Evolutionary conservation across 2,113 vertebrate species (phyloP), one percentile per base, ranked within the genome.

Genomic region (Euleptes europaea): DNA sequence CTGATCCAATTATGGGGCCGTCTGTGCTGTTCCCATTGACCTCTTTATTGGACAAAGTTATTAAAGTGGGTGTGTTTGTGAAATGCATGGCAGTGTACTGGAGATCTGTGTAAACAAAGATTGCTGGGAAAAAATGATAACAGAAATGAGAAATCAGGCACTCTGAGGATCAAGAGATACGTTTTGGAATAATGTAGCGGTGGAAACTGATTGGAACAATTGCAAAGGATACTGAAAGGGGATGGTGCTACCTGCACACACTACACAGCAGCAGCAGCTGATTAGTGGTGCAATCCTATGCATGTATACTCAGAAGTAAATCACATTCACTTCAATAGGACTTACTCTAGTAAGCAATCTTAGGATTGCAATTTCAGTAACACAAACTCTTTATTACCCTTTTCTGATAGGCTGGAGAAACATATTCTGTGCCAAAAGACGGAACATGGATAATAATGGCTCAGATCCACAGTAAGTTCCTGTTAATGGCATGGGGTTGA

Each of bases 1-100:
- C 88, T 66, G 87, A 90, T 94, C 88, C 88, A 92, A 70, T 94
- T 90, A 93, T 26, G 49, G 86, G 82, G 79, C 87, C 78, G 47
- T 67, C 82, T 84, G 75, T 57, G 23, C n/a, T 85, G 28, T 90
- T 89, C 81, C 82, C 82, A 54, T 88, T 93, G 88, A 89, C 89
- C 83, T 90, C 19, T 12, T 88, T 80, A 82, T 44, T 87, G 78
- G 54, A 91, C 82, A 89, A 92, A 91, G 65, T 72, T 83, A 71
- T 88, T 87, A 42, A 89, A 79, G 49, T 19, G 33, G 42, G 10
- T 79, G 40, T 28, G 23, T 73, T 91, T 82, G 33, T 83, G 70
- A 49, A 83, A 67, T 70, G 83, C 80, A 69, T 2, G 51, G 1
- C 2, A 63, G 33, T 83, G 21, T 49, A 67, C 1, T 31, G 23